A percentile compares a stretch with the other conserved stretches of the same genome.
Conservation (phyloP, 2,797 vertebrate genomes). For the Leptoclinus maculatus region DNA sequence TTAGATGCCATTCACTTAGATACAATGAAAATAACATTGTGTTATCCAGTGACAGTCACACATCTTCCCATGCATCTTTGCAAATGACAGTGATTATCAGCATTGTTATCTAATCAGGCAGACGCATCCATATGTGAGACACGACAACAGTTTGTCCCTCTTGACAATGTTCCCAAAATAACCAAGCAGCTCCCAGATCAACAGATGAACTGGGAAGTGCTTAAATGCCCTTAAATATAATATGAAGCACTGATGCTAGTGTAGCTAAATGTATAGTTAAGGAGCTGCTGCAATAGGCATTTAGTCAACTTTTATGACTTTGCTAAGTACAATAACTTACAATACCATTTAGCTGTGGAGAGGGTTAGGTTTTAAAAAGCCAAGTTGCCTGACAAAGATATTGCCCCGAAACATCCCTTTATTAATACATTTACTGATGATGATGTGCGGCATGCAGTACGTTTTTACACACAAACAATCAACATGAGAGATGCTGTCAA, state of each 20-base stretch:
- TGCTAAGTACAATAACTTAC: background rate
- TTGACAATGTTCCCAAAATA: slow-evolving; percentile 47
- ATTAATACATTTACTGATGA: background rate
- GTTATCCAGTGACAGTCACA: background rate
- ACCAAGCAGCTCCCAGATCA: slow-evolving; percentile 43
- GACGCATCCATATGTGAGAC: slow-evolving; percentile 48
- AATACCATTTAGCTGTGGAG: background rate
- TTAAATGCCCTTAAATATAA: slow-evolving; percentile 22
- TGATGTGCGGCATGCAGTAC: background rate
- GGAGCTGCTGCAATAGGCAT: background rate
- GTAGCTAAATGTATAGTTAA: background rate
- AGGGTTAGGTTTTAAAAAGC: background rate
- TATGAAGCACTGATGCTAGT: background rate
- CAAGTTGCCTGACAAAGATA: background rate
- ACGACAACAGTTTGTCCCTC: slow-evolving; percentile 42
- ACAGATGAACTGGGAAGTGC: slow-evolving; percentile 30
- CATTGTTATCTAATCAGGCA: slow-evolving; percentile 56
- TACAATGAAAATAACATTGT: background rate
- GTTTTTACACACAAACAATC: background rate
- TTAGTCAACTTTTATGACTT: background rate
- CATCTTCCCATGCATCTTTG: slow-evolving; percentile 13
- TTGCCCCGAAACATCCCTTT: background rate
- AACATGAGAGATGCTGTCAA: background rate
- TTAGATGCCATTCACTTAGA: background rate
- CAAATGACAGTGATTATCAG: slow-evolving; percentile 29